Percentiles rank a stretch among this genome's conserved stretches.
These are phyloP conservation scores for Melolontha melolontha DNA, from an alignment of 2,888 invertebrate genomes.

Conservation along the genomic window DNA sequence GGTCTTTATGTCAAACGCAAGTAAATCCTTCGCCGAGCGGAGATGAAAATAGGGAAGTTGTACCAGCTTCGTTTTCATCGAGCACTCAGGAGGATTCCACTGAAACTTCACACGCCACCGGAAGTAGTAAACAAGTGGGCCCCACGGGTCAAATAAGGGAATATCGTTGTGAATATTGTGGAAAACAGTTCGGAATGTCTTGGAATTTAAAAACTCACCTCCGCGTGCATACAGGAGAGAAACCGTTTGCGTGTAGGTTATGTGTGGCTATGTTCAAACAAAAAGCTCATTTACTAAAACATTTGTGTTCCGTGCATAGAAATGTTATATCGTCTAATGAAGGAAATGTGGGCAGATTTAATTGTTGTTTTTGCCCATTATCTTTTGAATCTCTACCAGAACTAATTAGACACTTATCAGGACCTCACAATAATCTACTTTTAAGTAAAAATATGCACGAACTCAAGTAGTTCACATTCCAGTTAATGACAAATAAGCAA, in stretches of 20 bases:
- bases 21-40: conserved; percentile 66
- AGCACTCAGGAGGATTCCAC: conserved; percentile 57
- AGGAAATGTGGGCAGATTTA: conserved; percentile 79
- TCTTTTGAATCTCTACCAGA: conserved; percentile 89
- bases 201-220: conserved; percentile 93
- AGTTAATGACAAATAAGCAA: conserved; percentile 22
- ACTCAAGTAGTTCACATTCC: conserved; percentile 62
- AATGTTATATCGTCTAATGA: conserved; percentile 89
- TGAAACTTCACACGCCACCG: conserved; percentile 65
- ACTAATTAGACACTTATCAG: conserved; percentile 86
- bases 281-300: conserved; percentile 88
- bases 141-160: conserved; percentile 76
- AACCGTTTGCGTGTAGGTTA: conserved; percentile 88
- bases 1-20: conserved; percentile 75
- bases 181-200: conserved; percentile 92
- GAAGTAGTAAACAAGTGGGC: conserved; percentile 69
- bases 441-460: conserved; percentile 90
- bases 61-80: conserved; percentile 59
- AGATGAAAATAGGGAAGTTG: conserved; percentile 55
- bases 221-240: conserved; percentile 89
- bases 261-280: conserved; percentile 94
- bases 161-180: conserved; percentile 90
- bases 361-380: conserved; percentile 89
- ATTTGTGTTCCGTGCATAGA: conserved; percentile 89
- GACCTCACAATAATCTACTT: conserved; percentile 88